These are phyloP conservation scores for Meleagris gallopavo DNA, from an alignment of 2,113 vertebrate species.

Conservation along the genomic window DNA sequence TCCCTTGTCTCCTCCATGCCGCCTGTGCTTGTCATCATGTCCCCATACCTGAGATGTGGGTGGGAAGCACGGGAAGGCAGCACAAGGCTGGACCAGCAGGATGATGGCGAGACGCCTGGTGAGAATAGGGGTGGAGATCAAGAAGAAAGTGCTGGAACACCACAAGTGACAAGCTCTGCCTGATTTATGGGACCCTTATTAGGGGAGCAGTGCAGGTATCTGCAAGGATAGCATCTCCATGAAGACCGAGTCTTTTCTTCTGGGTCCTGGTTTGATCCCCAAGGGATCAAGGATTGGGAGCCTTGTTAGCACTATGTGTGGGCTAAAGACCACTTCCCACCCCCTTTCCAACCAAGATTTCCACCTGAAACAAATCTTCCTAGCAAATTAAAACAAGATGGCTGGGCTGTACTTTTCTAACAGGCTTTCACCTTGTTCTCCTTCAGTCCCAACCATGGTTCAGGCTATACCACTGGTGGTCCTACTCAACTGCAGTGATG, in stretches of 20 bases:
- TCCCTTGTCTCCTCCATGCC: not conserved
- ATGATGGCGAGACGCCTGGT: not conserved
- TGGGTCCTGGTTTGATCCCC: not conserved
- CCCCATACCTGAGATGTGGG: not conserved
- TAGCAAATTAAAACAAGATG: not conserved
- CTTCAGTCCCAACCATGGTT: not conserved
- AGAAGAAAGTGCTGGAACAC: not conserved
- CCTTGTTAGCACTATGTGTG: not conserved
- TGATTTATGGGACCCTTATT: rapidly evolving
- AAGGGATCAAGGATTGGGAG: not conserved
- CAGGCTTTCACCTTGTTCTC: not conserved
- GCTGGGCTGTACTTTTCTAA: not conserved
- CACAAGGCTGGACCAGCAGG: not conserved
- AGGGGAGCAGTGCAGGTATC: not conserved
- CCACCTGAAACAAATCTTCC: not conserved
- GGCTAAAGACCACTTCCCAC: not conserved
- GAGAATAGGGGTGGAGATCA: not conserved
- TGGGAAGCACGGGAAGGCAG: not conserved
- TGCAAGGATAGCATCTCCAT: not conserved
- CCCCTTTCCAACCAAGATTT: not conserved
- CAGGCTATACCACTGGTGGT: not conserved
- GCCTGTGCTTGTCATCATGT: not conserved
- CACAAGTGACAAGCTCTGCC: not conserved
- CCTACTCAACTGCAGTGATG: rapidly evolving
- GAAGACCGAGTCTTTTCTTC: not conserved